A percentile compares a stretch with the other conserved stretches of the same genome.
phyloP scores from a whole-genome alignment of 1,140 invertebrate species.

The Meloidogyne hapla region DNA sequence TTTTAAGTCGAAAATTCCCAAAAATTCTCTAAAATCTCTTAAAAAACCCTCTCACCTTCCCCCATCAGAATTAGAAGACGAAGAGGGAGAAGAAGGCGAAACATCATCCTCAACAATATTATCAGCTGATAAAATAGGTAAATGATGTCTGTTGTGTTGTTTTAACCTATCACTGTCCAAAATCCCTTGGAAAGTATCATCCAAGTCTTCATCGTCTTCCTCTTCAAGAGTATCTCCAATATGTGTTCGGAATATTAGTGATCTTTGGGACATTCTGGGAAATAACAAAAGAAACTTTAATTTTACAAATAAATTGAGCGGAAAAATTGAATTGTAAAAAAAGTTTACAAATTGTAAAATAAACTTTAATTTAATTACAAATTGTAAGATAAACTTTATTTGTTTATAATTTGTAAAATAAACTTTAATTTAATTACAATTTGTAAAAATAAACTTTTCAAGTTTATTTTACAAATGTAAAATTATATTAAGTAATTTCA shows the following conservation, averaged over 20 bases:
- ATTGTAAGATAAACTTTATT: neutral
- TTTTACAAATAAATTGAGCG: too few species aligned
- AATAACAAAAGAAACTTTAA: neutral
- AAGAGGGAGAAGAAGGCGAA: slow-evolving; percentile 10
- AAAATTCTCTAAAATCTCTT: too few species aligned
- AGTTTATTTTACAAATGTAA: neutral
- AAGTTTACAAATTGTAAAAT: too few species aligned
- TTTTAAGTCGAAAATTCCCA: neutral
- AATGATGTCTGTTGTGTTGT: neutral
- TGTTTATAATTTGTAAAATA: too few species aligned
- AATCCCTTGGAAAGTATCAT: neutral
- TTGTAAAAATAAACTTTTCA: neutral
- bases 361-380: too few species aligned
- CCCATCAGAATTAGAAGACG: slow-evolving; percentile 20
- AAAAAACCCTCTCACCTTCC: too few species aligned
- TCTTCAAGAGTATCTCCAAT: slow-evolving; percentile 19
- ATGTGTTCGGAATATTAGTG: slow-evolving; percentile 16
- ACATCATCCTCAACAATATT: slow-evolving; percentile 14
- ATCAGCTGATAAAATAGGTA: neutral
- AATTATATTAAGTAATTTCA: neutral
- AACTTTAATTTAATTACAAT: too few species aligned
- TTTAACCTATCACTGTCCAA: neutral
- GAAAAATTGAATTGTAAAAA: too few species aligned
- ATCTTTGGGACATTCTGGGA: slow-evolving; percentile 16
- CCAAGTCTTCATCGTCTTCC: slow-evolving; percentile 19